phyloP scores from a whole-genome alignment of 2,797 vertebrate genomes.

The Oreonectes daqikongensis region DNA sequence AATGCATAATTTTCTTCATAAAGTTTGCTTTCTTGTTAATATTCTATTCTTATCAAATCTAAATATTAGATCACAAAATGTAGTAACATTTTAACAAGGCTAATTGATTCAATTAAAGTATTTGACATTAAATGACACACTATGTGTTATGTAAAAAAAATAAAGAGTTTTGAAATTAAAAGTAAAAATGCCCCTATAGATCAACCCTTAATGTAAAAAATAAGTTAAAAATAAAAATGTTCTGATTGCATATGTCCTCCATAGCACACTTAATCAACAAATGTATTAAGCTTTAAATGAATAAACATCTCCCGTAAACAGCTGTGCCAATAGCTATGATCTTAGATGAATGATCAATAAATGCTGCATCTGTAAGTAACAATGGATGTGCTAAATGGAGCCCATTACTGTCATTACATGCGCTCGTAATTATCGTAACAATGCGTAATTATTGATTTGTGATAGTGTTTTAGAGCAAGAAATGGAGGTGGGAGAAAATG shows the following conservation, averaged over 20 bases:
- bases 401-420: constrained; percentile 37
- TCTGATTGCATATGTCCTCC: not conserved
- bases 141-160: too few relatives aligned
- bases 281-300: not conserved
- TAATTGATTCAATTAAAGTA: not conserved
- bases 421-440: constrained; percentile 53
- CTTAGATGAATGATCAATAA: constrained; percentile 29
- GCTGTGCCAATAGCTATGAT: constrained; percentile 4
- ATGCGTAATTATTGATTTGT: constrained; percentile 52
- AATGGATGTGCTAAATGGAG: constrained; percentile 25
- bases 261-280: not conserved
- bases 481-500: constrained; percentile 50
- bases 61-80: not conserved
- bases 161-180: not conserved
- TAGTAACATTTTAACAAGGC: not conserved
- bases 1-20: not conserved
- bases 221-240: too few relatives aligned
- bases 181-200: not conserved
- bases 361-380: constrained; percentile 32
- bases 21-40: not conserved
- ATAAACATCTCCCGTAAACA: constrained; percentile 3
- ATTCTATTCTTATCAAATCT: not conserved
- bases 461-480: constrained; percentile 43
- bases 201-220: not conserved
- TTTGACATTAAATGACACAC: not conserved